Evolutionary conservation across 2,888 invertebrate genomes (phyloP).

Genomic region (Andrena bicolor): DNA sequence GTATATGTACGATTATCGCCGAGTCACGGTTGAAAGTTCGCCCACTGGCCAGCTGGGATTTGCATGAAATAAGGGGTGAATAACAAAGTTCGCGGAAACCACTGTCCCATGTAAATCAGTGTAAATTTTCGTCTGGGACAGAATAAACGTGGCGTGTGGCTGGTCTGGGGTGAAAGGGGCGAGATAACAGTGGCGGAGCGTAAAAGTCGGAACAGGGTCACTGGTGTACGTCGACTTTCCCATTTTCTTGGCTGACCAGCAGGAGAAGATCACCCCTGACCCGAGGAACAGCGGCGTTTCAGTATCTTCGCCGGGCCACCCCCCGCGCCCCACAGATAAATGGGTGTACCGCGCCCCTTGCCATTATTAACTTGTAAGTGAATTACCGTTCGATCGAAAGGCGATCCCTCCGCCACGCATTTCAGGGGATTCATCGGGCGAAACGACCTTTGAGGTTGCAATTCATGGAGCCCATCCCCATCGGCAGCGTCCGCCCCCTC

Average conservation of each 20-base stretch:
- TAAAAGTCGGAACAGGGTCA: constrained; percentile 49
- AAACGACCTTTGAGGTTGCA: constrained; percentile 81
- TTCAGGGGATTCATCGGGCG: constrained; percentile 76
- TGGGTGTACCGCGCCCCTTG: constrained; percentile 79
- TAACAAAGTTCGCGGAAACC: background rate
- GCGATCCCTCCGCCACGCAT: constrained; percentile 79
- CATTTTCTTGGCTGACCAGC: constrained; percentile 21
- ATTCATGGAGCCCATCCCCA: constrained; percentile 71
- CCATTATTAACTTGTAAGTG: constrained; percentile 85
- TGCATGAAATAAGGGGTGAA: constrained; percentile 30
- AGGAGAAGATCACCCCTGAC: constrained; percentile 26
- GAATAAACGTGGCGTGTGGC: background rate
- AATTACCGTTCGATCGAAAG: constrained; percentile 84
- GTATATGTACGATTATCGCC: constrained; percentile 3
- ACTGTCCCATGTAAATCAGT: constrained; percentile 26
- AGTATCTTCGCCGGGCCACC: constrained; percentile 60
- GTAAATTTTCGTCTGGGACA: constrained; percentile 22
- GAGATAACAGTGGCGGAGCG: background rate
- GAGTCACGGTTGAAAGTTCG: constrained; percentile 8
- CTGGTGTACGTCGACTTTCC: constrained; percentile 25
- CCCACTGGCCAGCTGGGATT: constrained; percentile 20
- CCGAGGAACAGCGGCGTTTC: constrained; percentile 43
- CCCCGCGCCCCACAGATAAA: constrained; percentile 75
- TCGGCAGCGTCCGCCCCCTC: constrained; percentile 48
- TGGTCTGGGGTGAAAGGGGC: no score